A percentile compares a stretch with the other conserved stretches of the same genome.
Evolutionary conservation across 2,113 vertebrate species (phyloP).

Genomic region (Passer domesticus): DNA sequence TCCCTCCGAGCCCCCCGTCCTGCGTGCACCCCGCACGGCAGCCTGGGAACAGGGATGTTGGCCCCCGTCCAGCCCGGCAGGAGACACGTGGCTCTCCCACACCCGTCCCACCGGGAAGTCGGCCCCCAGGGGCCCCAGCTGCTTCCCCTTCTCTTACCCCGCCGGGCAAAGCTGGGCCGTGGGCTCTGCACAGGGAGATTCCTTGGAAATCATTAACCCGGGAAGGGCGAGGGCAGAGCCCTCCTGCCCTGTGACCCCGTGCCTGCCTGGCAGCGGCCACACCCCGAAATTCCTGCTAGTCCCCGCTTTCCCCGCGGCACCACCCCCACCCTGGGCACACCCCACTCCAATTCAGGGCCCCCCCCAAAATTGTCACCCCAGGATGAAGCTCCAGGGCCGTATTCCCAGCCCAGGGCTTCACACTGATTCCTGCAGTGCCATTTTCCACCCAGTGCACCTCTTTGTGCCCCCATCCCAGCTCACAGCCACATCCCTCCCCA

Average conservation of each 20-base stretch:
- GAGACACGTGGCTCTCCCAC: accelerated
- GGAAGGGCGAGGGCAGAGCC: background rate
- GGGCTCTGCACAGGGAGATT: background rate
- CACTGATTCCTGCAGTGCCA: background rate
- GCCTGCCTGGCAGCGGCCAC: accelerated
- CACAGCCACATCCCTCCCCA: background rate
- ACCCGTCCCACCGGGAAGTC: background rate
- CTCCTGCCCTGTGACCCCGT: background rate
- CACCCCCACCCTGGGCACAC: background rate
- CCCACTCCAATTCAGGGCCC: accelerated
- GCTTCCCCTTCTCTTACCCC: background rate
- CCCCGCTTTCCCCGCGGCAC: no score
- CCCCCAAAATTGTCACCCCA: accelerated
- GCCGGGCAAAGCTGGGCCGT: accelerated
- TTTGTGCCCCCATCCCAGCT: no score
- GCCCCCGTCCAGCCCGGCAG: background rate
- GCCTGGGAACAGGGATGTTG: background rate
- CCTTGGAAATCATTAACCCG: slow-evolving; percentile 7
- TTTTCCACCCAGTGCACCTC: background rate
- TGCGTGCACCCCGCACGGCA: accelerated
- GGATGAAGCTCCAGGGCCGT: background rate
- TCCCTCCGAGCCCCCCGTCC: accelerated
- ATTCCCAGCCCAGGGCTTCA: background rate
- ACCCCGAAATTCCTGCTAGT: background rate
- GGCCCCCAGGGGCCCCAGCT: background rate